These are phyloP conservation scores for Eupithecia inturbata DNA, from an alignment of 2,888 invertebrate species.

Conservation along the genomic window DNA sequence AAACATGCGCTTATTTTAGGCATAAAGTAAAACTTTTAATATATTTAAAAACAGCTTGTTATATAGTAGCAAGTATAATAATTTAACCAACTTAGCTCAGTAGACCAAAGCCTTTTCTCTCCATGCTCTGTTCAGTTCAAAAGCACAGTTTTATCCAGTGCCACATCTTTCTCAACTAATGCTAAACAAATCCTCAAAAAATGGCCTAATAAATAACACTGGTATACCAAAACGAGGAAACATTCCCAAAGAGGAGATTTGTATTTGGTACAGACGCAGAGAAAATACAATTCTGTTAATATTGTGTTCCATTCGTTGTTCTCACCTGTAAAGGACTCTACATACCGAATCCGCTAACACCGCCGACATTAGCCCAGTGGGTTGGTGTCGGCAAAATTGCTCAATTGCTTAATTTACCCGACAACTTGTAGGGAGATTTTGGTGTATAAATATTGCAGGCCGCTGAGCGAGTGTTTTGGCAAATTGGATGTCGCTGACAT, in stretches of 20 bases:
- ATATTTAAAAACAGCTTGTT: neutral
- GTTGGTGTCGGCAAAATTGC: neutral
- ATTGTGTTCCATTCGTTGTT: neutral
- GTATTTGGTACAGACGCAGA: slow-evolving; percentile 15
- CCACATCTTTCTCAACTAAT: slow-evolving; percentile 35
- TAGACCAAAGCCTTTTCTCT: slow-evolving; percentile 1
- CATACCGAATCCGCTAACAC: neutral
- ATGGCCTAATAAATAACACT: slow-evolving; percentile 35
- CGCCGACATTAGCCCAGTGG: neutral
- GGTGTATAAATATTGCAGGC: neutral
- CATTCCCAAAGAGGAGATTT: slow-evolving; percentile 23
- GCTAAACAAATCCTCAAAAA: slow-evolving; percentile 39
- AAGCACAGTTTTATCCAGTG: slow-evolving; percentile 24
- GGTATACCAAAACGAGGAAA: slow-evolving; percentile 25
- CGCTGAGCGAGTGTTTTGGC: neutral
- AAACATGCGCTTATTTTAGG: neutral
- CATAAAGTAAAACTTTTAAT: neutral
- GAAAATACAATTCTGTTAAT: neutral
- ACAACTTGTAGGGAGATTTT: neutral
- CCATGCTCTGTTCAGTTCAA: slow-evolving; percentile 13
- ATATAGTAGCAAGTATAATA: neutral
- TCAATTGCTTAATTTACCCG: too few relatives aligned
- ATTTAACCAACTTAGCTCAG: neutral
- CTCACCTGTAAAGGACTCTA: neutral
- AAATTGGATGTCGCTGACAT: neutral